Conservation (phyloP, 2,113 vertebrate genomes). For the Centropristis striata region DNA sequence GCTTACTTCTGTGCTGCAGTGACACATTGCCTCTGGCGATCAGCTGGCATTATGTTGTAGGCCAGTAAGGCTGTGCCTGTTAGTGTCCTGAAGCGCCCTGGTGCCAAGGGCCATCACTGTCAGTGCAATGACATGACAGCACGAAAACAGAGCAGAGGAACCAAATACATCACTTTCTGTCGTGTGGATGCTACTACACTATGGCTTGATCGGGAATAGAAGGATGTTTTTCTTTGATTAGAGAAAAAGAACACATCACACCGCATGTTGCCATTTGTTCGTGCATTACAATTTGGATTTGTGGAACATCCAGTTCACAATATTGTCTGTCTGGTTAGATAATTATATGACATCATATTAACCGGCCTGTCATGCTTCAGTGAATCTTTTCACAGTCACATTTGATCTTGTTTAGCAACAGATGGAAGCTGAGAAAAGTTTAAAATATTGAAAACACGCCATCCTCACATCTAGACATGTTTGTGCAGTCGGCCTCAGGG, state of each 20-base stretch:
- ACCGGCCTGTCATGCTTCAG: background rate
- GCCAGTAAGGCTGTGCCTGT: constrained; percentile 22
- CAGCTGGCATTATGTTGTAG: constrained; percentile 43
- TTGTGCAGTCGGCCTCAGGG: constrained; percentile 22
- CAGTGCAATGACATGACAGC: constrained; percentile 62
- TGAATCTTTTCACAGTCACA: background rate
- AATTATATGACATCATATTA: background rate
- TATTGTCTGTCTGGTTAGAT: background rate
- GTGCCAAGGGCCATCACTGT: constrained; percentile 46
- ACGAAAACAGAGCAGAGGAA: constrained; percentile 43
- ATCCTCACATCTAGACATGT: constrained; percentile 25
- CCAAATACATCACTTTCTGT: constrained; percentile 24
- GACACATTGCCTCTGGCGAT: constrained; percentile 56
- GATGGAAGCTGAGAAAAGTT: constrained; percentile 35
- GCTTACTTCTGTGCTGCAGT: constrained; percentile 26
- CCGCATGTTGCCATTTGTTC: background rate
- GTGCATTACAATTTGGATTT: background rate
- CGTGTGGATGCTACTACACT: constrained; percentile 29
- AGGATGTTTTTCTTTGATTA: background rate
- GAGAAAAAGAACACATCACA: background rate
- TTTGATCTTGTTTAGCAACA: constrained; percentile 34
- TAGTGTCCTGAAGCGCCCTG: constrained; percentile 52
- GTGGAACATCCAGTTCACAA: background rate
- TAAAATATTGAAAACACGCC: constrained; percentile 37
- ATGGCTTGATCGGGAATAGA: background rate